phyloP scores from a whole-genome alignment of 2,113 vertebrate species.

The Chaenogobius annularis region DNA sequence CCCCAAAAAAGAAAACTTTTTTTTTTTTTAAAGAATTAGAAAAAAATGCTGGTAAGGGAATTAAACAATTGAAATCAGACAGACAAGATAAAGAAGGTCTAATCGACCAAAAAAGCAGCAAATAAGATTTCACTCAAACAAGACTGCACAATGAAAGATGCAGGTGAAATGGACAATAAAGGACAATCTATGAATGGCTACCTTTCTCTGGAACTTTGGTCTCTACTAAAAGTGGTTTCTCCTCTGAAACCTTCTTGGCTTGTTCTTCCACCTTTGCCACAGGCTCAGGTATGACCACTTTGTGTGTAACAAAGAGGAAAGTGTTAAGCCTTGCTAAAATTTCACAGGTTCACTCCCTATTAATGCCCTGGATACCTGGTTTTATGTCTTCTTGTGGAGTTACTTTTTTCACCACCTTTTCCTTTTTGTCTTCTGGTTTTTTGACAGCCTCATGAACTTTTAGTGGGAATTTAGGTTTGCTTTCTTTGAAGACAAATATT shows the following conservation, averaged over 20 bases:
- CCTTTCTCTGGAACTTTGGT: conserved; percentile 49
- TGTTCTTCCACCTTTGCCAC: conserved; percentile 53
- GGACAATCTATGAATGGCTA: conserved; percentile 28
- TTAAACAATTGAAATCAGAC: conserved; percentile 6
- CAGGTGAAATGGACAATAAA: neutral
- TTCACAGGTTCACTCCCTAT: neutral
- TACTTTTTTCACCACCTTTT: conserved; percentile 30
- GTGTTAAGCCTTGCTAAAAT: conserved; percentile 1
- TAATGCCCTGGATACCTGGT: conserved; percentile 53
- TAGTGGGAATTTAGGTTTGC: conserved; percentile 26
- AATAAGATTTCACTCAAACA: conserved; percentile 3
- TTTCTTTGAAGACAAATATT: conserved; percentile 38
- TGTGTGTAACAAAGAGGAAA: conserved; percentile 28
- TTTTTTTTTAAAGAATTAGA: no score
- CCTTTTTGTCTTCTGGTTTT: conserved; percentile 39
- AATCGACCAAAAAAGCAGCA: conserved; percentile 2
- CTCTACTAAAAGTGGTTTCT: conserved; percentile 37
- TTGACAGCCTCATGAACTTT: conserved; percentile 42
- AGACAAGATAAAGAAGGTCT: conserved; percentile 7
- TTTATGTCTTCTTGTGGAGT: conserved; percentile 34
- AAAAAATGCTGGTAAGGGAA: neutral
- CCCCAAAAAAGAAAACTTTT: no score
- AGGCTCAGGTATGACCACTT: conserved; percentile 40
- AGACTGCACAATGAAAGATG: neutral
- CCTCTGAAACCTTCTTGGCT: conserved; percentile 38